A percentile compares a stretch with the other conserved stretches of the same genome.
Evolutionary conservation across 2,888 invertebrate species (phyloP).

Genomic region (Torymus tubicola): DNA sequence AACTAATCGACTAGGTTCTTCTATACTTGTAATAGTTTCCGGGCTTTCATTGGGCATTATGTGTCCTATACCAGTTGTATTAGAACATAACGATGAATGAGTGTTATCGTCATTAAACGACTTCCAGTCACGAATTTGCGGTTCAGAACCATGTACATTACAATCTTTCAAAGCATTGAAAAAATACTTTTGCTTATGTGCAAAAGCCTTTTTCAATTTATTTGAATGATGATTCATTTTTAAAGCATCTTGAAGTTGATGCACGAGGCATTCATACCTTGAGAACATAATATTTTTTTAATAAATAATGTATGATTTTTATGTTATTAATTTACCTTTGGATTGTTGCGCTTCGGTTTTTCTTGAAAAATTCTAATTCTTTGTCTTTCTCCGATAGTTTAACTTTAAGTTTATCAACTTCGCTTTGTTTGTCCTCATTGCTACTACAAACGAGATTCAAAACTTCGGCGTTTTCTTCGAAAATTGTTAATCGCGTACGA

Average conservation of each 20-base stretch:
- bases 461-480: slow-evolving; percentile 64
- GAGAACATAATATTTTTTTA: neutral
- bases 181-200: slow-evolving; percentile 36
- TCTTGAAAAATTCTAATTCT: slow-evolving; percentile 65
- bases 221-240: slow-evolving; percentile 53
- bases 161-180: slow-evolving; percentile 9
- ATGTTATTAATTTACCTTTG: slow-evolving; percentile 59
- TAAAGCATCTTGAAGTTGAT: slow-evolving; percentile 62
- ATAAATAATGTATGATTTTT: neutral
- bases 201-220: slow-evolving; percentile 37
- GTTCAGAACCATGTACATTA: slow-evolving; percentile 4
- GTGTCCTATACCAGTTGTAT: slow-evolving; percentile 43
- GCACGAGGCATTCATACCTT: slow-evolving; percentile 66
- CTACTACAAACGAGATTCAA: slow-evolving; percentile 62
- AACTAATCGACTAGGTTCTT: slow-evolving; percentile 20
- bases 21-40: slow-evolving; percentile 50
- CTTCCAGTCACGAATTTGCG: slow-evolving; percentile 35
- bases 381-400: slow-evolving; percentile 63
- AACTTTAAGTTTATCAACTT: slow-evolving; percentile 63
- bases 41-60: slow-evolving; percentile 53
- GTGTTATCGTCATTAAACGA: slow-evolving; percentile 1
- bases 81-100: slow-evolving; percentile 40
- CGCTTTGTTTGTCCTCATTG: slow-evolving; percentile 60
- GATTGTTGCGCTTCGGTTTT: slow-evolving; percentile 64
- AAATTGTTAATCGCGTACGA: slow-evolving; percentile 59